Evolutionary conservation across 1,140 invertebrate genomes (phyloP).

Genomic region (Druon quercuslanigerum): DNA sequence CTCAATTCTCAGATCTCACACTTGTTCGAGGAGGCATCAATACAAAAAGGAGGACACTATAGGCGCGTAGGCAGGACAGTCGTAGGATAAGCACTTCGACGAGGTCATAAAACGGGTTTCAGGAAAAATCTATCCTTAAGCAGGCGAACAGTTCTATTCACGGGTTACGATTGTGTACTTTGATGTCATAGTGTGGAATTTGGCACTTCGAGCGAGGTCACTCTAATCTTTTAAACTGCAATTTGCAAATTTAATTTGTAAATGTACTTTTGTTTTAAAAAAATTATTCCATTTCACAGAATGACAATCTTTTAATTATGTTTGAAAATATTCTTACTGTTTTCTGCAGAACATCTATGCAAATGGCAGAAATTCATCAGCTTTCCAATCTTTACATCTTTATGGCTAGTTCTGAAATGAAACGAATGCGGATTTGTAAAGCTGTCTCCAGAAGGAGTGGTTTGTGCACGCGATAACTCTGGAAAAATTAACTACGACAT

Average conservation of each 20-base stretch:
- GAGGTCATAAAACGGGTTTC: conserved; percentile 65
- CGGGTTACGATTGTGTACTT: conserved; percentile 20
- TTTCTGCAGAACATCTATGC: neutral
- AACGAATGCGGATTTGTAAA: neutral
- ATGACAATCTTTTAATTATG: neutral
- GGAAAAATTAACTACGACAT: neutral
- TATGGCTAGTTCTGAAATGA: conserved; percentile 2
- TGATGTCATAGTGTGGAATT: conserved; percentile 16
- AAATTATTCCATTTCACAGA: no score
- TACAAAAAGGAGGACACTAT: conserved; percentile 51
- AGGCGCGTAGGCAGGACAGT: conserved; percentile 50
- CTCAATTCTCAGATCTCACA: conserved; percentile 26
- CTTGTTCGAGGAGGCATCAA: conserved; percentile 11
- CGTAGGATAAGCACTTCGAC: conserved; percentile 50
- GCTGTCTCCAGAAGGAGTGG: conserved; percentile 2
- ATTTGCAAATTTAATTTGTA: no score
- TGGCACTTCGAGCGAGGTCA: neutral
- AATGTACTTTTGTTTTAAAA: no score
- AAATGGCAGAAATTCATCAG: neutral
- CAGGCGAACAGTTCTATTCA: conserved; percentile 23
- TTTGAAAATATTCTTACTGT: neutral
- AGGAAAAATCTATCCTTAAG: conserved; percentile 59
- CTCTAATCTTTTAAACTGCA: neutral
- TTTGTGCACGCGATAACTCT: conserved; percentile 5
- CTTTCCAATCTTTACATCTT: conserved; percentile 9